Percentiles rank a stretch among this genome's conserved stretches.
Conservation (phyloP, 2,888 invertebrate genomes). For the Malthinus seriepunctatus region DNA sequence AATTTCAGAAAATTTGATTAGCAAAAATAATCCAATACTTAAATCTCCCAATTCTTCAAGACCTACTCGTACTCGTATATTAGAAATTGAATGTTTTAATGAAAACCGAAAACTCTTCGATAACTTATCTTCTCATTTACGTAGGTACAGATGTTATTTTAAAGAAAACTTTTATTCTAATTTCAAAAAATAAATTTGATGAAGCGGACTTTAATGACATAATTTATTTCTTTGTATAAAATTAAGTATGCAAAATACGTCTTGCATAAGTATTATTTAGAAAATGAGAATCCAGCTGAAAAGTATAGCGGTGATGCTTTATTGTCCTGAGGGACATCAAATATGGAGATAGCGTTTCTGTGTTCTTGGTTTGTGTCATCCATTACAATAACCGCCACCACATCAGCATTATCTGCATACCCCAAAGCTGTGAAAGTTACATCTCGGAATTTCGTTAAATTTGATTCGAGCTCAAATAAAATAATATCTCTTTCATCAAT, state of each 20-base stretch:
- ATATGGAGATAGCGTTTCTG: slow-evolving; percentile 54
- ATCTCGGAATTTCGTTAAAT: slow-evolving; percentile 21
- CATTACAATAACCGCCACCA: slow-evolving; percentile 28
- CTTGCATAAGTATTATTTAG: background rate
- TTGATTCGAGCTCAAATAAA: slow-evolving; percentile 10
- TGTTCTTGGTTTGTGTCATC: slow-evolving; percentile 39
- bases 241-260: background rate
- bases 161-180: too few species aligned
- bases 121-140: too few species aligned
- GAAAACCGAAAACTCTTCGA: too few species aligned
- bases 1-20: too few species aligned
- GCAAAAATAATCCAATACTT: too few species aligned
- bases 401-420: slow-evolving; percentile 18
- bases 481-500: background rate
- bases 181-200: too few species aligned
- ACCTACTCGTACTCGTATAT: too few species aligned
- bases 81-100: too few species aligned
- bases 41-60: too few species aligned
- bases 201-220: too few species aligned
- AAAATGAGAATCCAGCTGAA: slow-evolving; percentile 14
- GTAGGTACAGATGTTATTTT: too few species aligned
- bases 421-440: slow-evolving; percentile 3
- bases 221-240: background rate
- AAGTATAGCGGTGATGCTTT: slow-evolving; percentile 11
- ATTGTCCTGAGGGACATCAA: slow-evolving; percentile 50